Conservation (phyloP, 2,113 vertebrate species). For the Tautogolabrus adspersus region DNA sequence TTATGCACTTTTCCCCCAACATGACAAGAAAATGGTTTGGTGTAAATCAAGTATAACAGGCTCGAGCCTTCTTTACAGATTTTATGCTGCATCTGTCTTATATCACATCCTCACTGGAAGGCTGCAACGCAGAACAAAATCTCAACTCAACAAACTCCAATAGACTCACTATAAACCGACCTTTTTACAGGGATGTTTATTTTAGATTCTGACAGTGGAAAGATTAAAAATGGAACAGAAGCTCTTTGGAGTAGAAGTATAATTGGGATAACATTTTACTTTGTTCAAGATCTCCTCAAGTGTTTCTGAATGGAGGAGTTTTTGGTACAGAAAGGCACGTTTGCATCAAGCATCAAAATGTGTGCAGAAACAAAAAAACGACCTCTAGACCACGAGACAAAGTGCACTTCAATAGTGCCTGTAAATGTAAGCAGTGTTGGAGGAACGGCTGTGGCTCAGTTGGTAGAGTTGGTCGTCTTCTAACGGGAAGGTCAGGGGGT, state of each 20-base stretch:
- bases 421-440: too few relatives aligned
- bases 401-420: too few relatives aligned
- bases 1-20: background rate
- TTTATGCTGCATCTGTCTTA: conserved; percentile 16
- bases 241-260: background rate
- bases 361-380: too few relatives aligned
- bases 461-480: too few relatives aligned
- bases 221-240: background rate
- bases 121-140: background rate
- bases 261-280: background rate
- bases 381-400: too few relatives aligned
- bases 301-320: background rate
- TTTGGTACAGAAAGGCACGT: background rate
- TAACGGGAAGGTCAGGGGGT: too few relatives aligned
- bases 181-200: background rate
- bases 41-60: conserved; percentile 19
- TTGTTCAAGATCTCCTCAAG: too few relatives aligned
- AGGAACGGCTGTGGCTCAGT: too few relatives aligned
- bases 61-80: background rate
- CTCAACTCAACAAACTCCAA: background rate
- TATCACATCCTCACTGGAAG: conserved; percentile 3
- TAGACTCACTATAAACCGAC: background rate
- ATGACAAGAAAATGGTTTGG: background rate
- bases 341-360: too few relatives aligned
- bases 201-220: background rate